These are phyloP conservation scores for Echiichthys vipera DNA, from an alignment of 2,797 vertebrate genomes.

Conservation along the genomic window DNA sequence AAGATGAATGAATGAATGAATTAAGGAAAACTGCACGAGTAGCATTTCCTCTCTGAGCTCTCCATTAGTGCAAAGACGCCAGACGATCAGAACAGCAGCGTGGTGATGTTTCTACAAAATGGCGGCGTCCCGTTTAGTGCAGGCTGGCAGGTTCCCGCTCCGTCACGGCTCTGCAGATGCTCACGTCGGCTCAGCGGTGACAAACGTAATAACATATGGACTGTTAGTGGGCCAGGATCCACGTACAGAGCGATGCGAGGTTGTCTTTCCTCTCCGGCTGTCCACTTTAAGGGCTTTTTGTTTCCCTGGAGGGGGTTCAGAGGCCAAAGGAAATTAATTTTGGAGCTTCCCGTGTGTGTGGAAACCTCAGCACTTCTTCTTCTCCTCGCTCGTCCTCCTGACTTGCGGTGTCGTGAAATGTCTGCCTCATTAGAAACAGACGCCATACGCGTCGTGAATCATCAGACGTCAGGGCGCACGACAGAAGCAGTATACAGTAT, in stretches of 20 bases:
- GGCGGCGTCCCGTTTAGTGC: conserved; percentile 9
- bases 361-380: conserved; percentile 48
- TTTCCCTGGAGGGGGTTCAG: conserved; percentile 35
- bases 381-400: conserved; percentile 43
- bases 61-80: background rate
- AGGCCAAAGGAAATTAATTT: conserved; percentile 69
- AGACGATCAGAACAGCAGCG: conserved; percentile 13
- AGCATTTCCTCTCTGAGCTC: conserved; percentile 4
- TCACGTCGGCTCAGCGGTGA: conserved; percentile 65
- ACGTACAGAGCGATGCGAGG: conserved; percentile 36
- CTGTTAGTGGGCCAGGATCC: conserved; percentile 33
- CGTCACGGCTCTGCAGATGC: conserved; percentile 44
- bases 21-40: too few relatives aligned
- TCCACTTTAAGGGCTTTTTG: conserved; percentile 61
- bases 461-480: conserved; percentile 26
- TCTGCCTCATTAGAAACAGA: conserved; percentile 62
- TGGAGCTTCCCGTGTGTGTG: conserved; percentile 74
- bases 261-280: conserved; percentile 65
- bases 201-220: conserved; percentile 73
- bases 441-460: conserved; percentile 40
- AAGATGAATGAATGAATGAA: too few relatives aligned
- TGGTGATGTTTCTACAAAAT: conserved; percentile 49
- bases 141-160: conserved; percentile 21
- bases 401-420: conserved; percentile 43
- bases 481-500: conserved; percentile 37